A percentile compares a stretch with the other conserved stretches of the same genome.
phyloP scores from a whole-genome alignment of 2,113 vertebrate genomes.

The Vicugna pacos region DNA sequence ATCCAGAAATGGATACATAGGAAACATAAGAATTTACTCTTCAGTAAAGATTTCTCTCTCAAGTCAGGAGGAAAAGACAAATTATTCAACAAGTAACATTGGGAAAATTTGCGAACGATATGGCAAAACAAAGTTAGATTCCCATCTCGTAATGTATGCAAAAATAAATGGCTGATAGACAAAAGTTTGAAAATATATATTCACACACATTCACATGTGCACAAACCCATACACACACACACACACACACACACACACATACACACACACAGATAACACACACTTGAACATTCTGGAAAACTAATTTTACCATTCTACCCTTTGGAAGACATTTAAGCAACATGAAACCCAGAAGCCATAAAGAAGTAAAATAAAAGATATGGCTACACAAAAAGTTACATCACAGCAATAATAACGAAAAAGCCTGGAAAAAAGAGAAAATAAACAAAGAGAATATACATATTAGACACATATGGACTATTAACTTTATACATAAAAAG shows the following conservation, averaged over 20 bases:
- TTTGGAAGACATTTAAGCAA: conserved; percentile 28
- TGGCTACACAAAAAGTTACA: neutral
- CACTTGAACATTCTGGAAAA: neutral
- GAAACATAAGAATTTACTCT: neutral
- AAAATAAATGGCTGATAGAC: conserved; percentile 1
- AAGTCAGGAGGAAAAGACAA: neutral
- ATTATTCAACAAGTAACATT: neutral
- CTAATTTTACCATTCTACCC: neutral
- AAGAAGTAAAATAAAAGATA: neutral
- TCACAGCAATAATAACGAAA: neutral
- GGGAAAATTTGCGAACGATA: neutral
- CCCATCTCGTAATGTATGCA: neutral
- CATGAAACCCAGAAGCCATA: neutral
- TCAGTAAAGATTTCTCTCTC: neutral
- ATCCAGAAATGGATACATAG: neutral
- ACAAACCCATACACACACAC: too few species aligned
- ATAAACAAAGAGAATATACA: neutral
- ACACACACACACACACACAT: neutral
- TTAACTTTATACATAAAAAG: neutral
- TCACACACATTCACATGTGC: neutral
- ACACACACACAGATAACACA: neutral
- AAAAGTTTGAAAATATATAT: neutral
- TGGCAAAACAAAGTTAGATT: neutral
- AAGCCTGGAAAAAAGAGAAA: neutral
- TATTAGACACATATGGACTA: neutral